Evolutionary conservation across 53 echinoderm and acorn worm genomes (phyloP), one percentile per base, ranked within the genome.

Genomic region (Actinopyga echinites): DNA sequence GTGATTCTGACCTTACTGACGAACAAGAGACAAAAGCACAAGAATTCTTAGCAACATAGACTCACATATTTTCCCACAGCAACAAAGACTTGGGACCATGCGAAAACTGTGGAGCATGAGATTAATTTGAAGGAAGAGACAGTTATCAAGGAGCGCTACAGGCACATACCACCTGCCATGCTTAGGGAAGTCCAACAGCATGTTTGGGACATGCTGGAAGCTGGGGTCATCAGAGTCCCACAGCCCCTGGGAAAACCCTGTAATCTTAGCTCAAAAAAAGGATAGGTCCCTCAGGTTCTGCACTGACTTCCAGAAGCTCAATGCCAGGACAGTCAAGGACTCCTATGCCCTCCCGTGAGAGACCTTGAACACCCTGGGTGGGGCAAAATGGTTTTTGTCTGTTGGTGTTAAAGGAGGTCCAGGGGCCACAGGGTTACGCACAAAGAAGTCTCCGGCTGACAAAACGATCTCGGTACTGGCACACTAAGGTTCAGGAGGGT

Each of bases 391-490:
- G 82, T 87, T 87, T 55, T 67, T 61, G 28, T 86, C 86, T 0
- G 25, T 86, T 5, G 86, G 78, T 53, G 54, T 86, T 2, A 86
- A n/a, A n/a, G n/a, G n/a, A n/a, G n/a, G n/a, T n/a, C n/a, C n/a
- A n/a, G n/a, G n/a, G n/a, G n/a, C n/a, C n/a, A n/a, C n/a, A n/a
- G n/a, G n/a, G n/a, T n/a, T n/a, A n/a, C n/a, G n/a, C n/a, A n/a
- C n/a, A n/a, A n/a, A n/a, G n/a, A n/a, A n/a, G n/a, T n/a, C n/a
- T n/a, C n/a, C n/a, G n/a, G n/a, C n/a, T n/a, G n/a, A n/a, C n/a
- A n/a, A n/a, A n/a, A n/a, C n/a, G 79, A 15, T 87, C 87, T 22
- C 82, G 87, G 0, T 87, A 87, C 23, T 87, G 87, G 87, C 87
- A 87, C 9, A 19, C 80, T 3, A 82, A 87, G 65, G 54, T 87